Evolutionary conservation across 2,888 invertebrate species (phyloP).

Genomic region (Ophion ventricosus): DNA sequence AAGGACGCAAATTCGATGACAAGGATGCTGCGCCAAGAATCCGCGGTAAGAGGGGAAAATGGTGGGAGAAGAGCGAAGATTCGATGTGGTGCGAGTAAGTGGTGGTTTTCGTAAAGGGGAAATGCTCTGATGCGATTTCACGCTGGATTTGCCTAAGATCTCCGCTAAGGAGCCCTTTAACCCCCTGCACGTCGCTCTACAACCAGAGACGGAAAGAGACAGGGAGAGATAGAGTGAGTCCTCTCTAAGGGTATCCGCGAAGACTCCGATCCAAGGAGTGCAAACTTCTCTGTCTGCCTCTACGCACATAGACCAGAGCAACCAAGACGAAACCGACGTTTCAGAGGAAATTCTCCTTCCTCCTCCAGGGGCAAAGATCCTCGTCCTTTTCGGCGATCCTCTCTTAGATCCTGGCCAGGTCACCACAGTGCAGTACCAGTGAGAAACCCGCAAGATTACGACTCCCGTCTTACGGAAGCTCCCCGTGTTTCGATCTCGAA

Average conservation of each 20-base stretch:
- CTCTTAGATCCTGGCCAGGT: slow-evolving; percentile 32
- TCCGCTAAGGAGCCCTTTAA: slow-evolving; percentile 83
- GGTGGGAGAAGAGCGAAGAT: slow-evolving; percentile 59
- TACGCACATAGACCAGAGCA: slow-evolving; percentile 40
- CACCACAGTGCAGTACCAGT: slow-evolving; percentile 18
- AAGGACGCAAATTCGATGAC: slow-evolving; percentile 30
- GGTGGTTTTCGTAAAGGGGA: slow-evolving; percentile 81
- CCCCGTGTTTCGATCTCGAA: slow-evolving; percentile 21
- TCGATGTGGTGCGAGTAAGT: slow-evolving; percentile 80
- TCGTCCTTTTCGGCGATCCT: slow-evolving; percentile 61
- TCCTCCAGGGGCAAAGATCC: slow-evolving; percentile 23
- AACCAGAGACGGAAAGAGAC: slow-evolving; percentile 21
- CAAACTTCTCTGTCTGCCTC: slow-evolving; percentile 26
- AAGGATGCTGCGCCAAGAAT: slow-evolving; percentile 42
- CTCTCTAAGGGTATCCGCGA: slow-evolving; percentile 41
- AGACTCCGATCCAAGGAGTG: slow-evolving; percentile 41
- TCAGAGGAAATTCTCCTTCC: slow-evolving; percentile 30
- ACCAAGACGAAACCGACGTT: slow-evolving; percentile 14
- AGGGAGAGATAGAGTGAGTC: neutral
- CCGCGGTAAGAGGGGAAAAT: slow-evolving; percentile 45
- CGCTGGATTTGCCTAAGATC: slow-evolving; percentile 88
- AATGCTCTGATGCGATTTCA: slow-evolving; percentile 87
- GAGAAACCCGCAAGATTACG: slow-evolving; percentile 48
- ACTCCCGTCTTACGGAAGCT: slow-evolving; percentile 47
- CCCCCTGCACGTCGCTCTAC: slow-evolving; percentile 68